Conservation (phyloP, 2,113 vertebrate genomes). For the Mustela lutreola region DNA sequence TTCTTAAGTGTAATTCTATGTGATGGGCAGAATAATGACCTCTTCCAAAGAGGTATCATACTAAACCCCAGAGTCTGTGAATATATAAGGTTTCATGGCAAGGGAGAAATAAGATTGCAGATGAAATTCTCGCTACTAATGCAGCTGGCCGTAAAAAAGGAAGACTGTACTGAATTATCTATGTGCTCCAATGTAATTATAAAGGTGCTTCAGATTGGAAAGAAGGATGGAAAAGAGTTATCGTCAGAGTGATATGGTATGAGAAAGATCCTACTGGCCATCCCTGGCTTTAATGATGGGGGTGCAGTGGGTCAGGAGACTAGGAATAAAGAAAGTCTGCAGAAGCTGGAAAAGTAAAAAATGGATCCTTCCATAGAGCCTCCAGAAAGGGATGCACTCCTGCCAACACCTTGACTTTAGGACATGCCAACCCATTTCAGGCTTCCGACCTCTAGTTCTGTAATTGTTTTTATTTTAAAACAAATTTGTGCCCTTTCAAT, state of each 20-base stretch:
- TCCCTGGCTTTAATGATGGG: neutral
- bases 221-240: neutral
- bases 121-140: neutral
- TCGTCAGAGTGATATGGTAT: neutral
- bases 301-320: accelerated
- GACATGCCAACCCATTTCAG: neutral
- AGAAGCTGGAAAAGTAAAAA: neutral
- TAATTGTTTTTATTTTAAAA: neutral
- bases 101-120: neutral
- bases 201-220: neutral
- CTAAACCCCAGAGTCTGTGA: neutral
- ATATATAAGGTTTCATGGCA: neutral
- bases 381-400: neutral
- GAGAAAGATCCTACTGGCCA: neutral
- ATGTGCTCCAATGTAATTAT: neutral
- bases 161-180: neutral
- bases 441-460: neutral
- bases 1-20: neutral
- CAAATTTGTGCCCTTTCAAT: neutral
- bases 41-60: neutral
- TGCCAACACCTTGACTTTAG: neutral
- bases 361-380: neutral
- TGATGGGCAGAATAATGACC: neutral
- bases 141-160: neutral
- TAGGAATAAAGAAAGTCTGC: neutral